Conservation (phyloP, 1,140 invertebrate genomes). For the Drosophila ercepeae region DNA sequence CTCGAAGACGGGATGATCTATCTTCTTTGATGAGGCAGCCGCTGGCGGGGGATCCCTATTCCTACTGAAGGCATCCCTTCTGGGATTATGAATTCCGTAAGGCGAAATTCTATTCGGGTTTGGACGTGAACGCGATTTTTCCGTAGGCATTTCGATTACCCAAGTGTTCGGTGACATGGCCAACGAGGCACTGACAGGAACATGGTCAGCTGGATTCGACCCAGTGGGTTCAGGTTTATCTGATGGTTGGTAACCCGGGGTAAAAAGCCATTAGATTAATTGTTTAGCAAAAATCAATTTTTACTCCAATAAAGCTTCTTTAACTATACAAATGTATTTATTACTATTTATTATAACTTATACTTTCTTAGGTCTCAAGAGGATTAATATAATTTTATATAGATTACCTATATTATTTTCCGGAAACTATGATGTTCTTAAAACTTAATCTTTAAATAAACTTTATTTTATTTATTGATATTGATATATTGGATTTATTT, state of each 20-base stretch:
- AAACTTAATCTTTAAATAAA: too few species aligned
- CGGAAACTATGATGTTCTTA: too few species aligned
- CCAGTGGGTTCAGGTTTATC: conserved; percentile 36
- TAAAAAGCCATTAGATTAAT: conserved; percentile 61
- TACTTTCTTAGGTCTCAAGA: too few species aligned
- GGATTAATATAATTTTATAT: too few species aligned
- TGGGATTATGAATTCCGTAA: conserved; percentile 3
- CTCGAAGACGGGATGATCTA: conserved; percentile 55
- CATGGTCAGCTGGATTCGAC: conserved; percentile 31
- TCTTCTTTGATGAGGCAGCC: background rate
- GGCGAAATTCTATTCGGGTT: conserved; percentile 36
- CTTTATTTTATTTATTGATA: too few species aligned
- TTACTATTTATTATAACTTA: too few species aligned
- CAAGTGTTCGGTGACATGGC: conserved; percentile 72
- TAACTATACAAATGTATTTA: too few species aligned
- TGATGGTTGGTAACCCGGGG: conserved; percentile 28
- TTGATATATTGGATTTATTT: too few species aligned
- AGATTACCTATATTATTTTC: too few species aligned
- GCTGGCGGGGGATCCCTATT: background rate
- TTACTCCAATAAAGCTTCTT: too few species aligned
- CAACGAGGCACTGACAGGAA: conserved; percentile 44
- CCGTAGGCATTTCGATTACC: conserved; percentile 59
- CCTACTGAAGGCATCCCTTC: conserved; percentile 47
- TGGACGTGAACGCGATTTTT: conserved; percentile 36
- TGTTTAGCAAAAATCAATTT: conserved; percentile 39